phyloP scores from a whole-genome alignment of 1,140 invertebrate species.

The Helicoverpa zea region DNA sequence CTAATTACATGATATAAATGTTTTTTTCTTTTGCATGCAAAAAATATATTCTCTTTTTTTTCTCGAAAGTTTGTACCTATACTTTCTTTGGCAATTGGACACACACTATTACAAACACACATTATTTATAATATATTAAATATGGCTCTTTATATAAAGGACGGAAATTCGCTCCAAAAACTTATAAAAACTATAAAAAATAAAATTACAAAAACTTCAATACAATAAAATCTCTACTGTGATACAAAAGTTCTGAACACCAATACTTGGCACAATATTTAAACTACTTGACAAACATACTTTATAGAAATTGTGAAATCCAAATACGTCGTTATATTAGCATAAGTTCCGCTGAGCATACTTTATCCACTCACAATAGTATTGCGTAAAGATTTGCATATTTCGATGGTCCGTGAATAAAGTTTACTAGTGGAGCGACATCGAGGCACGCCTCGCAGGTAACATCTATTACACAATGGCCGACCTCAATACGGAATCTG shows the following conservation, averaged over 20 bases:
- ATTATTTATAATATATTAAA: conserved; percentile 56
- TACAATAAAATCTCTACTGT: conserved; percentile 36
- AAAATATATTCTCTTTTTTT: conserved; percentile 55
- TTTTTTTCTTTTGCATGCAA: conserved; percentile 66
- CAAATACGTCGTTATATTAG: conserved; percentile 29
- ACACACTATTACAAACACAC: conserved; percentile 53
- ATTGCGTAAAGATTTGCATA: conserved; percentile 62
- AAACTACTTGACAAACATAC: conserved; percentile 16
- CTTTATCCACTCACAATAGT: conserved; percentile 46
- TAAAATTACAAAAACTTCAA: conserved; percentile 6
- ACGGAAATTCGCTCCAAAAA: conserved; percentile 65
- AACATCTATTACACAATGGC: conserved; percentile 51
- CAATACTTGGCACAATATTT: conserved; percentile 33
- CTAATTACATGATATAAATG: conserved; percentile 50
- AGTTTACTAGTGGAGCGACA: conserved; percentile 31
- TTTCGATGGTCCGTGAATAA: conserved; percentile 33
- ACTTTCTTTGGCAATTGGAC: conserved; percentile 77
- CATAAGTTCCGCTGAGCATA: conserved; percentile 44
- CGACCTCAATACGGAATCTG: conserved; percentile 53
- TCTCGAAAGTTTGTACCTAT: conserved; percentile 65
- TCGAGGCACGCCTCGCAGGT: conserved; percentile 46
- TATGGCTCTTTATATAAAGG: conserved; percentile 65
- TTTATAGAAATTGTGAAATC: conserved; percentile 35
- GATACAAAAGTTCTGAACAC: conserved; percentile 31
- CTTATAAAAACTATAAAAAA: conserved; percentile 44